phyloP scores from a whole-genome alignment of 2,888 invertebrate genomes.

The Cerastis rubricosa region DNA sequence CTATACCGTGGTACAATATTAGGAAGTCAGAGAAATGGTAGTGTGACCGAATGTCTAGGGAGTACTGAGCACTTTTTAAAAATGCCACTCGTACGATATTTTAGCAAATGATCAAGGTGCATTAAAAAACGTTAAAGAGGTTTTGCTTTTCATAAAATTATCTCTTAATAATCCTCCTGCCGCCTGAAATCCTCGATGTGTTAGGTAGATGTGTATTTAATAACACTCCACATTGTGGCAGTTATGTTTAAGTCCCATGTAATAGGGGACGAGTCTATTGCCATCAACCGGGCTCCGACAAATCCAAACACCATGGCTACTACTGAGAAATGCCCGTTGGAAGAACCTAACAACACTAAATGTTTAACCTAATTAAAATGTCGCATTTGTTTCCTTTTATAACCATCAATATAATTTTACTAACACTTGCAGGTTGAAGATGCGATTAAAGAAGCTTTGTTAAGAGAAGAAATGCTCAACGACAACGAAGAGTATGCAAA shows the following conservation, averaged over 20 bases:
- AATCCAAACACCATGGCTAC: not conserved
- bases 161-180: not conserved
- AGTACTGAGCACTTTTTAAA: not conserved
- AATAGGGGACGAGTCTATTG: not conserved
- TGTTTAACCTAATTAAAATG: not conserved
- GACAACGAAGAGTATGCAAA: slow-evolving; percentile 74
- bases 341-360: not conserved
- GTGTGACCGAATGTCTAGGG: not conserved
- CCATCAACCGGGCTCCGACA: not conserved
- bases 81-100: not conserved
- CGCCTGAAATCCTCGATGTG: not conserved
- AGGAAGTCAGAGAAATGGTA: not conserved
- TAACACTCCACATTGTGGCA: not conserved
- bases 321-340: not conserved
- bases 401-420: slow-evolving; percentile 4
- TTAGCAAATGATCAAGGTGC: not conserved
- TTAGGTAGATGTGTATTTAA: not conserved
- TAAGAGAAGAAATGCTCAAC: slow-evolving; percentile 78
- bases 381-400: not conserved
- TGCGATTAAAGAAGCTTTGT: slow-evolving; percentile 81
- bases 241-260: not conserved
- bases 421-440: slow-evolving; percentile 82
- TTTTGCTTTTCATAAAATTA: not conserved
- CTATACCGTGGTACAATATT: not conserved
- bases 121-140: not conserved